Conservation (phyloP, 2,797 vertebrate genomes). For the Emys orbicularis region DNA sequence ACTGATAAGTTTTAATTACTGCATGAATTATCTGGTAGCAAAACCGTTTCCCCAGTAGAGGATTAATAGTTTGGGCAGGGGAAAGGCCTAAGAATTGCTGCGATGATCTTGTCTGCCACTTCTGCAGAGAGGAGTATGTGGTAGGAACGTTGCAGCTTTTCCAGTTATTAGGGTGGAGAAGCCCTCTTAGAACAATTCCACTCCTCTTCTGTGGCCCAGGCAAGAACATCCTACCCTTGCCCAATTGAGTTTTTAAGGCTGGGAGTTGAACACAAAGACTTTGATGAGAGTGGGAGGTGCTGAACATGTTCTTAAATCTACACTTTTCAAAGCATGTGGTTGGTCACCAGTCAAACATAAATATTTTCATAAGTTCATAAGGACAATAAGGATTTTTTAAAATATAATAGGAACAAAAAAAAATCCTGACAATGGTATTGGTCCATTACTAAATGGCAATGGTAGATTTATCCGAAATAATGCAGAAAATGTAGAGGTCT, state of each 20-base stretch:
- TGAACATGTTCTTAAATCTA: neutral
- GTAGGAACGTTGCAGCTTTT: neutral
- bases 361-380: neutral
- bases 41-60: slow-evolving; percentile 27
- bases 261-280: neutral
- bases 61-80: neutral
- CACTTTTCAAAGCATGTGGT: no score
- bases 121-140: neutral
- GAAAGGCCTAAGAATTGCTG: neutral
- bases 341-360: no score
- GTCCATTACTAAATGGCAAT: no score
- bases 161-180: neutral
- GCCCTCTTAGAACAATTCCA: slow-evolving; percentile 6
- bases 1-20: slow-evolving; percentile 58
- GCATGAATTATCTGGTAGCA: slow-evolving; percentile 54
- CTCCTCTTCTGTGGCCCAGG: neutral
- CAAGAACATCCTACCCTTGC: neutral
- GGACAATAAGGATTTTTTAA: no score
- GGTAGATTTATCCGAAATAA: no score
- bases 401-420: no score
- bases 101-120: neutral
- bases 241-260: neutral
- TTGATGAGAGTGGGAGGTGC: neutral
- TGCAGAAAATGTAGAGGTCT: no score
- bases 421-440: no score